These are phyloP conservation scores for Saxidomus purpurata DNA, from an alignment of 1,140 invertebrate species.

Conservation along the genomic window DNA sequence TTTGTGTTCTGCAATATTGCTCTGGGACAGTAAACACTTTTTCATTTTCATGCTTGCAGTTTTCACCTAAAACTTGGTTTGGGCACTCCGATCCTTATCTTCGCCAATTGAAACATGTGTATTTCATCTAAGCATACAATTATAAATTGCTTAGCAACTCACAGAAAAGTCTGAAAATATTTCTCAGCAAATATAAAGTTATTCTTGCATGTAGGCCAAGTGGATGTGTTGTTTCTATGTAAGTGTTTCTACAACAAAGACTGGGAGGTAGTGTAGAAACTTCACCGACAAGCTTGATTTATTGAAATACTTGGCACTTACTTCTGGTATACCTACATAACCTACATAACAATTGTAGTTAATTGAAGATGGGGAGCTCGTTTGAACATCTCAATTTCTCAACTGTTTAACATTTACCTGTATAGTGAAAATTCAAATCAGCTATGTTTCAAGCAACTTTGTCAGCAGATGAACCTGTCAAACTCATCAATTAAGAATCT, in stretches of 20 bases:
- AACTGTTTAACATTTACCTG: too few species aligned
- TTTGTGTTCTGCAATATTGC: too few species aligned
- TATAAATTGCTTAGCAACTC: conserved; percentile 64
- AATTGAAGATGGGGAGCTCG: not conserved
- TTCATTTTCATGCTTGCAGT: not conserved
- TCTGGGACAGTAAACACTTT: too few species aligned
- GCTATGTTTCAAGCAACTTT: too few species aligned
- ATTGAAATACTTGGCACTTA: conserved; percentile 54
- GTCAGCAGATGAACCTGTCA: too few species aligned
- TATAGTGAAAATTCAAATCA: too few species aligned
- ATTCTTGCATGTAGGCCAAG: conserved; percentile 43
- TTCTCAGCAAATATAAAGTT: conserved; percentile 49
- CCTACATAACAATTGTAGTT: conserved; percentile 17
- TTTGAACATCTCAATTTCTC: not conserved
- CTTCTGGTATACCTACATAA: conserved; percentile 8
- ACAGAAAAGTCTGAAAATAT: conserved; percentile 49
- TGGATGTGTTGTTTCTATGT: not conserved
- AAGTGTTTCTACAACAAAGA: conserved; percentile 31
- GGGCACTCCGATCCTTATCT: conserved; percentile 19
- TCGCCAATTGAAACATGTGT: conserved; percentile 58
- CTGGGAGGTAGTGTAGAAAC: conserved; percentile 2
- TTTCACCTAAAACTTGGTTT: conserved; percentile 1
- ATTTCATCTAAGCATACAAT: conserved; percentile 60
- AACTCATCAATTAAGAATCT: too few species aligned
- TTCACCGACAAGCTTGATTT: not conserved